Conservation (phyloP, 2,797 vertebrate genomes). For the Taeniopygia guttata region DNA sequence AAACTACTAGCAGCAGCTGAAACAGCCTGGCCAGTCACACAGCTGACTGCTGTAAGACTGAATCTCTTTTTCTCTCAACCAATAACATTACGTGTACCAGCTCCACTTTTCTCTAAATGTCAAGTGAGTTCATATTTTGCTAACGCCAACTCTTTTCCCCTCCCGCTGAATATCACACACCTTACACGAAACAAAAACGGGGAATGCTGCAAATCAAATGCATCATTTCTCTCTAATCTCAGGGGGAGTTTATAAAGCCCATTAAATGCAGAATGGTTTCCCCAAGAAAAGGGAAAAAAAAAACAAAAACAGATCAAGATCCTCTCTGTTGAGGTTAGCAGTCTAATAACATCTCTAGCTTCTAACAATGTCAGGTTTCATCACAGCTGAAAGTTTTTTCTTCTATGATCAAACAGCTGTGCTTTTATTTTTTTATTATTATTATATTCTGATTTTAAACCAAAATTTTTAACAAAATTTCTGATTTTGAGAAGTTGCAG, state of each 20-base stretch:
- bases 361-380: background rate
- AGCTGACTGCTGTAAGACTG: background rate
- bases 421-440: background rate
- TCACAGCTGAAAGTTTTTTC: background rate
- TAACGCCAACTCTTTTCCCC: background rate
- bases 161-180: background rate
- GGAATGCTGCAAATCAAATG: background rate
- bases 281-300: background rate
- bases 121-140: background rate
- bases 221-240: background rate
- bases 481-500: background rate
- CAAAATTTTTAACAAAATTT: background rate
- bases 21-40: background rate
- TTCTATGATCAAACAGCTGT: background rate
- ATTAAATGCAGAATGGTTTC: background rate
- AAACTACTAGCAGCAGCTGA: background rate
- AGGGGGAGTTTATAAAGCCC: background rate
- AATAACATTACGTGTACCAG: background rate
- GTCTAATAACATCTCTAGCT: background rate
- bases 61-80: background rate
- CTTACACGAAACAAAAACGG: background rate
- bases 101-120: background rate
- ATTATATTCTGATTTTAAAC: background rate
- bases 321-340: background rate
- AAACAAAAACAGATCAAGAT: background rate